phyloP scores from a whole-genome alignment of 2,888 invertebrate genomes.

The Alviniconcha strummeri region DNA sequence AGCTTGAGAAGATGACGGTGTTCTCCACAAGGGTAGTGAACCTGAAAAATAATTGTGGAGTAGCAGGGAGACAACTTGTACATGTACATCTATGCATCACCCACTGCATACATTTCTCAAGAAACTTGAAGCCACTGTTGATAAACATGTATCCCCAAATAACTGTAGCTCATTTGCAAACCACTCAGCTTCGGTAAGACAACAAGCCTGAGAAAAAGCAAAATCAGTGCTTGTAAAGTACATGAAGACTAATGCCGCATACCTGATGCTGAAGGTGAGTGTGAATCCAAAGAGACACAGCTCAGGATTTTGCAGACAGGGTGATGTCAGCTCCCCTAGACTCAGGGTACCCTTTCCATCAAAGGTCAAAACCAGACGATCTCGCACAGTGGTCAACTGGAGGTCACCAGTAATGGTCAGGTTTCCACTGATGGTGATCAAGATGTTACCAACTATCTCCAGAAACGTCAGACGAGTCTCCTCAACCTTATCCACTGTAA shows the following conservation, averaged over 20 bases:
- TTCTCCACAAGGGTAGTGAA: conserved; percentile 43
- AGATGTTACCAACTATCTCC: conserved; percentile 25
- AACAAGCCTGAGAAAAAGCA: too few relatives aligned
- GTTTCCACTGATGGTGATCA: conserved; percentile 37
- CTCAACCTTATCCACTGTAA: conserved; percentile 38
- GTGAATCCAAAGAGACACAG: conserved; percentile 46
- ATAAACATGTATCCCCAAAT: too few relatives aligned
- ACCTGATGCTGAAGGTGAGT: conserved; percentile 38
- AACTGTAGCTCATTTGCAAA: too few relatives aligned
- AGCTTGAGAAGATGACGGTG: conserved; percentile 45
- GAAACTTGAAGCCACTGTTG: too few relatives aligned
- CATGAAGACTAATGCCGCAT: too few relatives aligned
- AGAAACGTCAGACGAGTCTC: conserved; percentile 36
- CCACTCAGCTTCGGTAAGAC: too few relatives aligned
- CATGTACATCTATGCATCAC: too few relatives aligned
- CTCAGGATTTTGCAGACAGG: conserved; percentile 48
- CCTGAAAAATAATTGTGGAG: conserved; percentile 16
- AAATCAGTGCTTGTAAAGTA: too few relatives aligned
- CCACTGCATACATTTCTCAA: too few relatives aligned
- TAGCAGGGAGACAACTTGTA: too few relatives aligned
- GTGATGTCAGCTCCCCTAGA: conserved; percentile 28
- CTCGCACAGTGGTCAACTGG: conserved; percentile 27
- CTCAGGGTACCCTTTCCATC: conserved; percentile 27
- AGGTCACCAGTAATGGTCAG: conserved; percentile 33
- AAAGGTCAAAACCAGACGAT: conserved; percentile 31